Evolutionary conservation across 2,888 invertebrate genomes (phyloP).

Genomic region (Chouioia cunea): DNA sequence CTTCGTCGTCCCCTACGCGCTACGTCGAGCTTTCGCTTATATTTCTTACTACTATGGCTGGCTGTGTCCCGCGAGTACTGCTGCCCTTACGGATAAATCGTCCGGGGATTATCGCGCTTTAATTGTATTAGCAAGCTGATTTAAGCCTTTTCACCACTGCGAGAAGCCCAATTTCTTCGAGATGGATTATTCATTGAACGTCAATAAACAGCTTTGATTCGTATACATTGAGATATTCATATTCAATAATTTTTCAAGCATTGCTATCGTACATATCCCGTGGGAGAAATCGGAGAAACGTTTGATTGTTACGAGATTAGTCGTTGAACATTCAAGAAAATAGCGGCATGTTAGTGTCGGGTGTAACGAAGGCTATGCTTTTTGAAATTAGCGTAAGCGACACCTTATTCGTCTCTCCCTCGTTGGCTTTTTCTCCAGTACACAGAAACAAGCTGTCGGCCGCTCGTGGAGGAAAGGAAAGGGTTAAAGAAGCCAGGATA

Average conservation of each 20-base stretch:
- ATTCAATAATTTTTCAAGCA: no score
- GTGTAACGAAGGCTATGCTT: no score
- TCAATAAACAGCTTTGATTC: constrained; percentile 14
- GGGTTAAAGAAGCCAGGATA: background rate
- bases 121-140: constrained; percentile 44
- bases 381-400: no score
- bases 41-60: constrained; percentile 57
- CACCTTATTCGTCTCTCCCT: no score
- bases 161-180: constrained; percentile 28
- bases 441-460: constrained; percentile 3
- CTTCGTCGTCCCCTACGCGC: constrained; percentile 4
- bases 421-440: no score
- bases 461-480: no score
- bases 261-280: no score
- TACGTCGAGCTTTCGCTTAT: constrained; percentile 59
- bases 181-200: constrained; percentile 39
- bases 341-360: no score
- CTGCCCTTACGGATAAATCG: constrained; percentile 41
- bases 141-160: constrained; percentile 44
- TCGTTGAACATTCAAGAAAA: no score
- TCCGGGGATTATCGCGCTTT: constrained; percentile 44
- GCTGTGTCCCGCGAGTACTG: constrained; percentile 50
- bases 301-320: no score
- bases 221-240: no score
- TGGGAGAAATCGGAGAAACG: no score